phyloP scores from a whole-genome alignment of 2,113 vertebrate genomes.

The Engystomops pustulosus region DNA sequence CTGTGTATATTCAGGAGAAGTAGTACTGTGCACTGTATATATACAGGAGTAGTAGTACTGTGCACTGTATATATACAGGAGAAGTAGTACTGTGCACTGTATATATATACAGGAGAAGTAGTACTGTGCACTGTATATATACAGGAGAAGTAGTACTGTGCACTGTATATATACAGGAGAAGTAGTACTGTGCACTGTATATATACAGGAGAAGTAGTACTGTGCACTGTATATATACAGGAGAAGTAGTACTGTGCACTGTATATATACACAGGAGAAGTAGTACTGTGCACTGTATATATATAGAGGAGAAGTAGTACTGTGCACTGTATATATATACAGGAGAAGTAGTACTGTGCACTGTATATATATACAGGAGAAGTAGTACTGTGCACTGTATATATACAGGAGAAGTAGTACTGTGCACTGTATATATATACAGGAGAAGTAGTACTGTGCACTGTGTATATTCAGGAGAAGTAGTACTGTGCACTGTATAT shows the following conservation, averaged over 20 bases:
- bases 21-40: too few relatives aligned
- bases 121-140: conserved; percentile 1
- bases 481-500: too few relatives aligned
- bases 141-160: background rate
- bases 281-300: too few relatives aligned
- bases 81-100: too few relatives aligned
- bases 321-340: too few relatives aligned
- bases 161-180: background rate
- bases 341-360: background rate
- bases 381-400: too few relatives aligned
- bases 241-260: background rate
- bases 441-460: background rate
- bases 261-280: background rate
- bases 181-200: too few relatives aligned
- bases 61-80: too few relatives aligned
- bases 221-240: too few relatives aligned
- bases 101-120: too few relatives aligned
- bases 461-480: background rate
- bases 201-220: too few relatives aligned
- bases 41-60: background rate
- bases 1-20: background rate
- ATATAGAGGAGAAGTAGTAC: background rate
- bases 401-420: background rate
- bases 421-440: background rate
- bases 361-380: too few relatives aligned